These are phyloP conservation scores for Columba janthina DNA, from an alignment of 2,113 vertebrate species.

Conservation along the genomic window DNA sequence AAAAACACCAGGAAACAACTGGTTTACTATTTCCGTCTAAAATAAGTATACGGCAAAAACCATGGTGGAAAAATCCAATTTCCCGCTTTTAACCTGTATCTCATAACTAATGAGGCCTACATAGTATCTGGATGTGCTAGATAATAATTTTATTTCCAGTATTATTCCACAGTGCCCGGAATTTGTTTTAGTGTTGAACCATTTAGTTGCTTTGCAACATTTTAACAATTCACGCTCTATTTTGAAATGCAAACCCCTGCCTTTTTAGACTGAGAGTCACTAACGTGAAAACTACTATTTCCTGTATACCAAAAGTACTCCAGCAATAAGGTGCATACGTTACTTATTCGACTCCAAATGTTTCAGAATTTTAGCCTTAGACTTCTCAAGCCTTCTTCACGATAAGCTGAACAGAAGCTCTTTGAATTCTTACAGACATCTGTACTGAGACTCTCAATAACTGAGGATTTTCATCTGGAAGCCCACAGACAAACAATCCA, in stretches of 20 bases:
- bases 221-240: background rate
- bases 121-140: background rate
- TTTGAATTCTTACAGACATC: background rate
- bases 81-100: background rate
- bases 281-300: background rate
- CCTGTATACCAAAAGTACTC: background rate
- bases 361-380: background rate
- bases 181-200: background rate
- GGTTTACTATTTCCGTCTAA: background rate
- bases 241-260: background rate
- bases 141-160: background rate
- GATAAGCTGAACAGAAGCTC: background rate
- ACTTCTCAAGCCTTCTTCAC: background rate
- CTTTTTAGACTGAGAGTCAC: background rate
- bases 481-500: background rate
- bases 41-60: background rate
- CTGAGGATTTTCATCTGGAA: background rate
- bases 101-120: background rate
- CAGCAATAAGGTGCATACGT: background rate
- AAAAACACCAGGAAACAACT: background rate
- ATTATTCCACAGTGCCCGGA: background rate
- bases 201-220: background rate
- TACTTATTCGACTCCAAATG: background rate
- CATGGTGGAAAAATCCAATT: background rate
- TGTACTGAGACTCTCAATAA: background rate